A percentile compares a stretch with the other conserved stretches of the same genome.
phyloP scores from a whole-genome alignment of 2,113 vertebrate genomes.

The Oreochromis aureus region DNA sequence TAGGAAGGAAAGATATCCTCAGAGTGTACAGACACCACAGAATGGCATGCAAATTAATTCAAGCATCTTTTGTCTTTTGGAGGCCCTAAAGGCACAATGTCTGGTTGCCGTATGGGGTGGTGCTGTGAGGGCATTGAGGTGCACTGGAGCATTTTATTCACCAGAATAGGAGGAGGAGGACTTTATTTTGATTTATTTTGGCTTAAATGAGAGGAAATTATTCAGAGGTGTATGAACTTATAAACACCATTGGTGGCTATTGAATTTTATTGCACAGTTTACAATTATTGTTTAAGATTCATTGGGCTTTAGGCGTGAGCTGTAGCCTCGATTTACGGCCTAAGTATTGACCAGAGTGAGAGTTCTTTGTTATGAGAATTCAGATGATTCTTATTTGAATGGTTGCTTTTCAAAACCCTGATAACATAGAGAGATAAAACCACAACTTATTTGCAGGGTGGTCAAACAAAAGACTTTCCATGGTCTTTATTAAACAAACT shows the following conservation, averaged over 20 bases:
- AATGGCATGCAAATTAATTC: conserved; percentile 65
- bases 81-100: conserved; percentile 51
- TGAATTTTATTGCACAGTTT: conserved; percentile 51
- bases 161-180: conserved; percentile 43
- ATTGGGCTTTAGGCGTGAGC: conserved; percentile 26
- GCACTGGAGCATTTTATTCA: conserved; percentile 56
- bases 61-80: conserved; percentile 48
- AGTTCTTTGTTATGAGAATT: background rate
- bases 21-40: conserved; percentile 1
- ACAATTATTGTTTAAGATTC: conserved; percentile 52
- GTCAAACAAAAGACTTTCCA: background rate
- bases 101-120: conserved; percentile 58
- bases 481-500: background rate
- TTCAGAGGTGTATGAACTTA: conserved; percentile 66
- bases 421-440: background rate
- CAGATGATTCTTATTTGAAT: conserved; percentile 22
- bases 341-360: conserved; percentile 12
- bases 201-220: conserved; percentile 62
- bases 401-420: conserved; percentile 14
- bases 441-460: background rate
- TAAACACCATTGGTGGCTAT: conserved; percentile 29
- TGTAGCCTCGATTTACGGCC: conserved; percentile 39
- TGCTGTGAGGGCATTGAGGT: conserved; percentile 50
- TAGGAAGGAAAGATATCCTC: conserved; percentile 27
- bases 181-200: conserved; percentile 64